Base-by-base conservation (phyloP, 2,888 invertebrate genomes). In the Ennomos fuscantarius region DNA sequence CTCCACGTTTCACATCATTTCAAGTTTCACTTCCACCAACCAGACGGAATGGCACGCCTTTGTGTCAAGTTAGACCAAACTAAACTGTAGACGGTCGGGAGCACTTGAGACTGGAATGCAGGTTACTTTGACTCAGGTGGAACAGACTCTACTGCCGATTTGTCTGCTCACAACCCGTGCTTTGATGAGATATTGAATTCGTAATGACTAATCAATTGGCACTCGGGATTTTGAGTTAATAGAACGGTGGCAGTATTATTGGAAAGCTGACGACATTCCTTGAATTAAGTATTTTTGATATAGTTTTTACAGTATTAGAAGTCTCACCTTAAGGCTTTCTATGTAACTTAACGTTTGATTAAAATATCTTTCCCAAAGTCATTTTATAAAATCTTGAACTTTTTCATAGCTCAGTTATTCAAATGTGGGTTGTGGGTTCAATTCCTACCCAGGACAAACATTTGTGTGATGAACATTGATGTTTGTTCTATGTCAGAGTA, bases 1-100 rank as follows among this genome's bases (percentile, higher is more conserved):
- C 12, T 34, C 9, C 40, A 32, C 41, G 24, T 24, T 49, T 41
- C 15, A 49, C 34, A 49, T 44, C 52, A 43, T 55, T 40, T 10
- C 62, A 70, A 69, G 69, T 69, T 70, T 62, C 65, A 59, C 55
- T 66, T 70, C 63, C 61, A 41, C 66, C 69, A 73, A 73, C 74
- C 76, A 77, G 75, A 70, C 76, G 75, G 78, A 78, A 80, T 79
- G 84, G 86, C 78, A 81, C 74, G 84, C 81, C 84, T 87, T 87
- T 87, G 86, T 84, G 71, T 67, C 55, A 64, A 73, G 68, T 73
- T 69, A 68, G 68, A 60, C 59, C 56, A 60, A 65, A 66, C 62
- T 61, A 58, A 55, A 60, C 62, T 49, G 57, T 61, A 59, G 72
- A 51, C 63, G 51, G 48, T 11, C 39, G 60, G 54, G 56, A 50